Evolutionary conservation across 1,140 invertebrate species (phyloP).

Genomic region (Caerostris darwini): DNA sequence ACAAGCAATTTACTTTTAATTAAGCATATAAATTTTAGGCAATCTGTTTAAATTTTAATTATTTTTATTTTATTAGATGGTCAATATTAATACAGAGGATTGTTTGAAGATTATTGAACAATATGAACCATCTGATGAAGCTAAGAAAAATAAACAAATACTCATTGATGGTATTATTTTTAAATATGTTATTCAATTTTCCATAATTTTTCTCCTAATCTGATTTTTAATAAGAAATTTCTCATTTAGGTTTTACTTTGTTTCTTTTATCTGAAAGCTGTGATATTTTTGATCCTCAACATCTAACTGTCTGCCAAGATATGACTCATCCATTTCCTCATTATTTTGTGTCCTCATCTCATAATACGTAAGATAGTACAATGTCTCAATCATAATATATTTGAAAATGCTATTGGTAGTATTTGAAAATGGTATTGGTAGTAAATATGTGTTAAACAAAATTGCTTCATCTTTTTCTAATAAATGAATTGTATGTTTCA

Average conservation of each 20-base stretch:
- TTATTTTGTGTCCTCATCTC: slow-evolving; percentile 84
- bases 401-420: too few relatives aligned
- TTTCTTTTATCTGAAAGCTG: slow-evolving; percentile 85
- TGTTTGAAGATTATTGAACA: slow-evolving; percentile 85
- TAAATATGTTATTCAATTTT: not conserved
- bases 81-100: slow-evolving; percentile 83
- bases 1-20: not conserved
- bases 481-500: too few relatives aligned
- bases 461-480: too few relatives aligned
- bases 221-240: slow-evolving; percentile 19
- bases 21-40: not conserved
- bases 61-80: slow-evolving; percentile 82
- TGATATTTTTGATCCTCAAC: slow-evolving; percentile 84
- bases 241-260: slow-evolving; percentile 84
- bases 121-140: slow-evolving; percentile 85
- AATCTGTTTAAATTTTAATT: not conserved
- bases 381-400: too few relatives aligned
- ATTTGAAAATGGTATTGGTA: too few relatives aligned
- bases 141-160: slow-evolving; percentile 83
- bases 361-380: slow-evolving; percentile 82
- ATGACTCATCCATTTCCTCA: slow-evolving; percentile 84
- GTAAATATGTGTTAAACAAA: too few relatives aligned
- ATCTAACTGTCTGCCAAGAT: slow-evolving; percentile 82
- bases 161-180: slow-evolving; percentile 85
- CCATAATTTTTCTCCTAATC: not conserved